Evolutionary conservation across 1,140 invertebrate species (phyloP).

Genomic region (Lasaia peninsularis): DNA sequence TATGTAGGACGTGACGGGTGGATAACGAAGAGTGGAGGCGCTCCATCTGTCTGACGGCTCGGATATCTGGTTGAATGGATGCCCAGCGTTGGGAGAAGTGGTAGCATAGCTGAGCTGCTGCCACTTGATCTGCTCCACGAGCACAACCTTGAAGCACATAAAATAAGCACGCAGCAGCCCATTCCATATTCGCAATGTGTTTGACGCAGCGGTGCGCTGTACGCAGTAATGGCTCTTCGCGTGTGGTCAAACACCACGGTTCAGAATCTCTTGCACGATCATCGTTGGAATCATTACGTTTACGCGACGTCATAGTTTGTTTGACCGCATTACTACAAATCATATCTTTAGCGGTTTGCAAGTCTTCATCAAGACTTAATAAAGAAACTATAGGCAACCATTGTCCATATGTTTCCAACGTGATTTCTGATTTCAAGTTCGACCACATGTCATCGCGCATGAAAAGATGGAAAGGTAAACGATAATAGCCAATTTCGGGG

Average conservation of each 20-base stretch:
- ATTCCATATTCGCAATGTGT: constrained; percentile 74
- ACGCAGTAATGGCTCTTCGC: constrained; percentile 61
- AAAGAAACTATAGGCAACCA: constrained; percentile 68
- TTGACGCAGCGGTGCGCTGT: constrained; percentile 68
- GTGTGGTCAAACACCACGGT: constrained; percentile 55
- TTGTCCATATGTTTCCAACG: constrained; percentile 67
- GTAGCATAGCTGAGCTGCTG: constrained; percentile 78
- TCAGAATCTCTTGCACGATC: constrained; percentile 45
- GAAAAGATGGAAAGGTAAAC: constrained; percentile 70
- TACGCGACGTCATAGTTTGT: constrained; percentile 71
- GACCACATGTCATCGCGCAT: constrained; percentile 72
- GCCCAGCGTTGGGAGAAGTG: constrained; percentile 77
- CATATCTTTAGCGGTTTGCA: constrained; percentile 70
- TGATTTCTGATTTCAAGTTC: constrained; percentile 74
- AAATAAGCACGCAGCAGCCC: constrained; percentile 74
- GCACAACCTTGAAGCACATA: constrained; percentile 71
- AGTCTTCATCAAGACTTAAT: constrained; percentile 56
- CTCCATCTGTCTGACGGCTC: constrained; percentile 73
- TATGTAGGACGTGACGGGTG: constrained; percentile 77
- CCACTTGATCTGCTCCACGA: constrained; percentile 78
- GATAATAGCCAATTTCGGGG: constrained; percentile 70
- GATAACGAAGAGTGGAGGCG: constrained; percentile 76
- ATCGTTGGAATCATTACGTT: constrained; percentile 42
- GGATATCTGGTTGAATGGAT: constrained; percentile 68
- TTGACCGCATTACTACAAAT: constrained; percentile 74